phyloP scores from a whole-genome alignment of 2,797 vertebrate genomes.

The Allobates femoralis region DNA sequence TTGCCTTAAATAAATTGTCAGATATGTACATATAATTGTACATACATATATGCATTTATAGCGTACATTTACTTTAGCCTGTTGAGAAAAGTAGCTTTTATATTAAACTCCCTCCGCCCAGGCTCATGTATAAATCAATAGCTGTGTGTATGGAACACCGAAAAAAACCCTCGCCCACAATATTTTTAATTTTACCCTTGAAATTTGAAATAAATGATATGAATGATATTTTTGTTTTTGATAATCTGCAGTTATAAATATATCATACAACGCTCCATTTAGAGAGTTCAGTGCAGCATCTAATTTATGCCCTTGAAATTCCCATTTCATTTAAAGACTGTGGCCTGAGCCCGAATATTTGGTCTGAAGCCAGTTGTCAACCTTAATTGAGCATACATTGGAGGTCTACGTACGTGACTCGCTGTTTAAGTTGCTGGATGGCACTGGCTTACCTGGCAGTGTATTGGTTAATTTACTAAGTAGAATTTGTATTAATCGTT shows the following conservation, averaged over 20 bases:
- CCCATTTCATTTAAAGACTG: constrained; percentile 45
- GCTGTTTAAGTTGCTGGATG: constrained; percentile 22
- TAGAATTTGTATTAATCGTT: neutral
- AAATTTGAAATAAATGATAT: constrained; percentile 37
- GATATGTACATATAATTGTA: neutral
- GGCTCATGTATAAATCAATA: constrained; percentile 19
- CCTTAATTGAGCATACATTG: constrained; percentile 31
- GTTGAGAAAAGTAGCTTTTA: neutral
- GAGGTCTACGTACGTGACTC: constrained; percentile 21
- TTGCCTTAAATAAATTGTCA: too few relatives aligned
- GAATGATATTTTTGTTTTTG: constrained; percentile 50
- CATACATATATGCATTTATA: neutral
- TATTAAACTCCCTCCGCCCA: neutral
- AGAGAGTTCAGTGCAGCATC: constrained; percentile 1
- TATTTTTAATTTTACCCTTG: constrained; percentile 37
- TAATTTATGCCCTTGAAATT: constrained; percentile 48
- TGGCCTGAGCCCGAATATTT: constrained; percentile 39
- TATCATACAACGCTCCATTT: constrained; percentile 46
- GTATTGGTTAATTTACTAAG: neutral
- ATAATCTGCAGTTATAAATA: constrained; percentile 50
- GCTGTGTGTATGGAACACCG: neutral
- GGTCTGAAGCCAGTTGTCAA: constrained; percentile 56
- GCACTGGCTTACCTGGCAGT: neutral
- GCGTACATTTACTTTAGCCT: neutral
- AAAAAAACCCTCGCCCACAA: constrained; percentile 10